Evolutionary conservation across 2,888 invertebrate genomes (phyloP), one percentile per base, ranked within the genome.

Genomic region (Leptinotarsa juncta): DNA sequence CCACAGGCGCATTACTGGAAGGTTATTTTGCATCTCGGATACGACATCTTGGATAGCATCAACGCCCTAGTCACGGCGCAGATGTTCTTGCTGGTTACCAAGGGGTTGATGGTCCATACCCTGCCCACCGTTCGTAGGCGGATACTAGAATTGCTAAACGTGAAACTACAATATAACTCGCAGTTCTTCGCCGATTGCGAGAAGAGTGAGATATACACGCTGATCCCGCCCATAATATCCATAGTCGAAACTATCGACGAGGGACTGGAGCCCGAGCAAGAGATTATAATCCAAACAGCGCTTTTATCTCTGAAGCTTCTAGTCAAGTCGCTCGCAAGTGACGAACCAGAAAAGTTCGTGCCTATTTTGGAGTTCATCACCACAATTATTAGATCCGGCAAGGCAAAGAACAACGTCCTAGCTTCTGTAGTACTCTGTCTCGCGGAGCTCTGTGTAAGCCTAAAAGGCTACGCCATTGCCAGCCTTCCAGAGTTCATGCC

Each of bases 121-220:
- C 86, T 94, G 26, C 87, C 91, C 16, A 91, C 92, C 7, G 93
- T 98, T 0, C 91, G 94, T 78, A 91, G 94, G 75, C 94, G 96
- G 85, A 93, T 96, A 0, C 90, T 98, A 88, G 97, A 98, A 83
- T 87, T 98, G 55, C 88, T 98, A 1, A 96, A 95, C 82, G 90
- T 91, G 12, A 95, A 97, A 87, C 89, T 98, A 10, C 93, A 94
- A 79, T 90, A 91, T 76, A 92, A 93, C 76, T 89, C 90, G 2
- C 89, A 90, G 4, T 92, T 92, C 81, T 91, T 93, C 68, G 86
- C 88, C 0, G 89, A 90, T 70, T 90, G 91, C 4, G 82, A 84
- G 16, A 80, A 82, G 70, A 75, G 71, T 4, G 86, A 87, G 71
- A 84, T 95, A 14, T 89, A 90, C 32, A 89, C 90, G 0, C 84